phyloP scores from a whole-genome alignment of 2,888 invertebrate species.

The Patella ulyssiponensis region DNA sequence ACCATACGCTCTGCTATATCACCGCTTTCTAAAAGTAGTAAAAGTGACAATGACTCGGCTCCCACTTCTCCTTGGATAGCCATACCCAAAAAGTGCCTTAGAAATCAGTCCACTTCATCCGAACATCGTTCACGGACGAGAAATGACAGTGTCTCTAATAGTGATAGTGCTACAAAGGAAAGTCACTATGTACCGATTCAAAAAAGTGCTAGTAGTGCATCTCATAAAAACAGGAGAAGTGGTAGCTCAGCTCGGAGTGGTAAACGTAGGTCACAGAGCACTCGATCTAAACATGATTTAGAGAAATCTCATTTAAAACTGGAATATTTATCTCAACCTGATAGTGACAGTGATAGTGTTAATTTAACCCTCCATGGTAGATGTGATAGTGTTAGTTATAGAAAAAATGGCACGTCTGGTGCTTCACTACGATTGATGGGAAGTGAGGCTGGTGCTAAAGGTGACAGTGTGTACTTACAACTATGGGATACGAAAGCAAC shows the following conservation, averaged over 20 bases:
- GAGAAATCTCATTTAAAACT: not conserved
- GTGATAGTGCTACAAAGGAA: conserved; percentile 1
- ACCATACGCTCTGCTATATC: not conserved
- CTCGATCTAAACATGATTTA: not conserved
- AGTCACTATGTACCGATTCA: not conserved
- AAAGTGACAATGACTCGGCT: not conserved
- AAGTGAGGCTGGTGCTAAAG: not conserved
- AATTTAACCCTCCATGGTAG: conserved; percentile 1
- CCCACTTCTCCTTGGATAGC: not conserved
- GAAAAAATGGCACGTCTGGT: not conserved
- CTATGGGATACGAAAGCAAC: conserved; percentile 1
- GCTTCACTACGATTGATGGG: not conserved
- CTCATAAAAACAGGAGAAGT: not conserved
- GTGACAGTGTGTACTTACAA: conserved; percentile 2
- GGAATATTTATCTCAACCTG: not conserved
- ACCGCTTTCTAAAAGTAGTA: not conserved
- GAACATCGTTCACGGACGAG: not conserved
- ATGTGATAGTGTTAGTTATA: not conserved
- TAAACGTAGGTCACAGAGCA: not conserved
- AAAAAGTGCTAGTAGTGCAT: not conserved
- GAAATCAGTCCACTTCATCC: not conserved
- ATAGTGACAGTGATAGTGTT: conserved; percentile 2
- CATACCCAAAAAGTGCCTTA: conserved; percentile 7
- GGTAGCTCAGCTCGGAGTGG: not conserved
- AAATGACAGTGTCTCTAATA: conserved; percentile 7